Percentiles rank a stretch among this genome's conserved stretches.
Evolutionary conservation across 2,113 vertebrate species (phyloP).

Genomic region (Thunnus thynnus): DNA sequence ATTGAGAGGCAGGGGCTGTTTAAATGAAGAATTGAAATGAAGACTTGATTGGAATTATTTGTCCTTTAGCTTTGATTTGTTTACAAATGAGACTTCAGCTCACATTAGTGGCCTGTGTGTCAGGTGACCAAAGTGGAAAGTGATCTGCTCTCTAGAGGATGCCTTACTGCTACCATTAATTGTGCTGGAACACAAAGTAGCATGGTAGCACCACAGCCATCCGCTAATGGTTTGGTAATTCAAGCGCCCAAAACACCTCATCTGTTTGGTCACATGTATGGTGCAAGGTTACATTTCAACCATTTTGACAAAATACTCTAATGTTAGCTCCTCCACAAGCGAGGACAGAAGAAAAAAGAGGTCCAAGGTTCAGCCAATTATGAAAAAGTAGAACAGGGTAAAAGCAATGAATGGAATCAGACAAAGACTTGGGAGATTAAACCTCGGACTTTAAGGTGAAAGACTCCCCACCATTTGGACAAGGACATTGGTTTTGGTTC

Average conservation of each 20-base stretch:
- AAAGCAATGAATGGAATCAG: conserved; percentile 46
- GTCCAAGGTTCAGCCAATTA: conserved; percentile 35
- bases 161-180: conserved; percentile 18
- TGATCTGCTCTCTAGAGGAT: conserved; percentile 15
- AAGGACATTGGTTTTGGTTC: conserved; percentile 81
- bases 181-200: conserved; percentile 15
- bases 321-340: conserved; percentile 5
- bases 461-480: conserved; percentile 70
- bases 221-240: too few relatives aligned
- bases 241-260: not conserved
- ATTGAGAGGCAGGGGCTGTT: conserved; percentile 70
- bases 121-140: conserved; percentile 24
- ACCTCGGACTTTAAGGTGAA: conserved; percentile 65
- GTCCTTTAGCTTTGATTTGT: conserved; percentile 64
- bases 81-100: conserved; percentile 69
- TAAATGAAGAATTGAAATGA: conserved; percentile 69
- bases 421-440: conserved; percentile 60
- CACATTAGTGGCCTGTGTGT: conserved; percentile 41
- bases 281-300: conserved; percentile 10
- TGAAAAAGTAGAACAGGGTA: conserved; percentile 50
- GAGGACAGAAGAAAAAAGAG: conserved; percentile 16
- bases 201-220: not conserved
- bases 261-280: not conserved
- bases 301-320: not conserved
- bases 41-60: conserved; percentile 71